Evolutionary conservation across 2,113 vertebrate genomes (phyloP), one percentile per base, ranked within the genome.

Genomic region (Pheucticus melanocephalus): DNA sequence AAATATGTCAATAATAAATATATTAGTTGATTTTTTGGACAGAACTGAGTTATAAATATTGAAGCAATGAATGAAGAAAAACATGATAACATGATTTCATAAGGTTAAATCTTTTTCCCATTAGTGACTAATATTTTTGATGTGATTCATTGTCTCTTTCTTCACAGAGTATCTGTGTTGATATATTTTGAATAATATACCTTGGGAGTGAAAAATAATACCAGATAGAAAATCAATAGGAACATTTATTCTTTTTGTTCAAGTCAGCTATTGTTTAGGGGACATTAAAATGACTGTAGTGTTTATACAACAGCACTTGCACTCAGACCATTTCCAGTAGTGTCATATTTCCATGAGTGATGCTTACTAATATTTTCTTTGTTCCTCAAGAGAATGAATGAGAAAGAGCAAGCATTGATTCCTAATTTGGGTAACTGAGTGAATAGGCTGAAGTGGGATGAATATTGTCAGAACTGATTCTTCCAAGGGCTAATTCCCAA

Each of bases 151-250:
- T 73, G 21, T 85, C 30, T 80, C 40, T 72, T 77, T 82, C 53
- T 65, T 92, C 50, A 59, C 35, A 61, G 51, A 80, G 39, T 51
- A 59, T 50, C 50, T 83, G 28, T 87, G 33, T 45, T 91, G 51
- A 45, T 89, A 24, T 79, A 63, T 79, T 90, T 92, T 82, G 75
- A 88, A 85, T 85, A 82, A 91, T 72, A 42, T 25, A n/a, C 28
- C 14, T 83, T 64, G 28, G 51, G 37, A 95, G 6, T 76, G 48
- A 84, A 81, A 90, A 75, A 63, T 48, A 75, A 75, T 68, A 60
- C 15, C 48, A 73, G 31, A 90, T 71, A 89, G 59, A n/a, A 91
- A 94, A 96, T 95, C 89, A 92, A 92, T 94, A 89, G 12, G 63
- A 94, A 54, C 35, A 88, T 71, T 92, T 82, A 57, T 73, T 95